Evolutionary conservation across 2,113 vertebrate species (phyloP), one percentile per base, ranked within the genome.

Genomic region (Chionodraco myersi): DNA sequence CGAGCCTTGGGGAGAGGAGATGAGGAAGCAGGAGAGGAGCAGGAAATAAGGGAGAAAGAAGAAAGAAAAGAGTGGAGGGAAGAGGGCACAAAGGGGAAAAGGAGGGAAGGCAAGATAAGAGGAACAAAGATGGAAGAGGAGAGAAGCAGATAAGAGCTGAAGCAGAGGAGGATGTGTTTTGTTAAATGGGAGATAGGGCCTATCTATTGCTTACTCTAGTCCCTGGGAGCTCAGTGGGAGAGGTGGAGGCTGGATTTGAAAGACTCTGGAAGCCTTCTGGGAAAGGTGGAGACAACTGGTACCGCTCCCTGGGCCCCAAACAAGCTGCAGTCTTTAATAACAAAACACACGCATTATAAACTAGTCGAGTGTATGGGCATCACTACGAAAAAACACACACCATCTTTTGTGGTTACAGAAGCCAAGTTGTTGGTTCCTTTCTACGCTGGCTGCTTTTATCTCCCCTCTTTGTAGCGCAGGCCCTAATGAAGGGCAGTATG

Each of bases 261-360:
- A 79, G 41, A 77, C 53, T 60, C 60, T 64, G 36, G 51, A 76
- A 80, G 62, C 66, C 69, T 82, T 77, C 60, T 80, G 63, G 66
- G 64, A 86, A 81, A 87, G 72, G 78, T 84, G 86, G 79, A 84
- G 82, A 82, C 61, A 86, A 89, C 77, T 64, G 73, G 77, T 80
- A 65, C 77, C 41, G 54, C 48, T 87, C 75, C 79, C 83, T 69
- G 77, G 64, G 81, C 80, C 83, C 84, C 77, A 88, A 90, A 90
- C 67, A 82, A 87, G 77, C 83, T 83, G 83, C 86, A 75, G 87
- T 83, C 91, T 91, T 92, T 87, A 88, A 94, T 93, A 83, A 87
- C 81, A 62, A 83, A 56, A 79, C 11, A 72, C 57, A 77, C 53
- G 75, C 71, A 58, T 54, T 30, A 12, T 56, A 73, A 72, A 80